Percentiles rank a stretch among this genome's conserved stretches.
Evolutionary conservation across 2,888 invertebrate species (phyloP).

Genomic region (Clostera curtula): DNA sequence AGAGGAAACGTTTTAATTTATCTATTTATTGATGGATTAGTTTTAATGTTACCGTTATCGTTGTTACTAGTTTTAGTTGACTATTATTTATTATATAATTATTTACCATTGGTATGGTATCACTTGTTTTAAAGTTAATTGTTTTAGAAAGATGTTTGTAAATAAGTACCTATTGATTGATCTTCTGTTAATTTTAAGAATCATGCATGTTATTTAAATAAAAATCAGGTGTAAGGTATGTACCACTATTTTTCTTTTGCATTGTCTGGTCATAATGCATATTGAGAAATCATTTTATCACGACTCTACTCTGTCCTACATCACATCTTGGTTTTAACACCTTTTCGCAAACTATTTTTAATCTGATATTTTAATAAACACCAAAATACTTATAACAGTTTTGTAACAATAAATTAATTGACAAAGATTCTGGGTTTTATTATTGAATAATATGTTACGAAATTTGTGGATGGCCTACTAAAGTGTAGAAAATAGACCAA

Average conservation of each 20-base stretch:
- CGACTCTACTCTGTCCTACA: conserved; percentile 48
- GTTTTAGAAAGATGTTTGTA: conserved; percentile 50
- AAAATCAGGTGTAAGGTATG: conserved; percentile 47
- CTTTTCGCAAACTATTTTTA: conserved; percentile 27
- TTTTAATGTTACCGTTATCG: conserved; percentile 66
- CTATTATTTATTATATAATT: conserved; percentile 60
- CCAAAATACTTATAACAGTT: conserved; percentile 43
- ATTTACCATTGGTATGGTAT: conserved; percentile 50
- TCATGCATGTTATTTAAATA: conserved; percentile 51
- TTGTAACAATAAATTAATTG: conserved; percentile 38
- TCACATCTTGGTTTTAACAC: conserved; percentile 56
- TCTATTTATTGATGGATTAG: conserved; percentile 45
- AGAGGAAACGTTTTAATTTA: conserved; percentile 83
- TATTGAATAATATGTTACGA: not conserved
- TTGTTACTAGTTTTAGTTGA: conserved; percentile 59
- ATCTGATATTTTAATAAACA: conserved; percentile 37
- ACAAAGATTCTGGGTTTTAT: conserved; percentile 1
- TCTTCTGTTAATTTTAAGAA: conserved; percentile 41
- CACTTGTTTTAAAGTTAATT: conserved; percentile 46
- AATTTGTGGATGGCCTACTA: no score
- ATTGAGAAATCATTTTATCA: conserved; percentile 47
- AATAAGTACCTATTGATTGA: conserved; percentile 52
- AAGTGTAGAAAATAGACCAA: no score
- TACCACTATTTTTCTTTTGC: conserved; percentile 52
- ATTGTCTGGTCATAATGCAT: conserved; percentile 65